Evolutionary conservation across 2,113 vertebrate genomes (phyloP).

Genomic region (Eurypyga helias): DNA sequence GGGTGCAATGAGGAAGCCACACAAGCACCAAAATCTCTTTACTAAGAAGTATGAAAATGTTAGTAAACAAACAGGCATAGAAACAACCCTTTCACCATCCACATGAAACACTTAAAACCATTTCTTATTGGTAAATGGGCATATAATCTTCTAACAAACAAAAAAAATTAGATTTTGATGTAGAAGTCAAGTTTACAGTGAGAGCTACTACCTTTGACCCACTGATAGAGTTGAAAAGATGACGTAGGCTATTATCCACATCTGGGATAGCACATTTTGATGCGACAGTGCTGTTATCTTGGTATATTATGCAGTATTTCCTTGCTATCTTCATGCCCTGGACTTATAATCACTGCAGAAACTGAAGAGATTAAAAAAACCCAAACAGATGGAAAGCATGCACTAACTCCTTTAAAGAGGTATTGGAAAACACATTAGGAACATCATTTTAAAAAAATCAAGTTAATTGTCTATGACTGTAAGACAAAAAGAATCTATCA

Average conservation of each 20-base stretch:
- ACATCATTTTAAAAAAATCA: background rate
- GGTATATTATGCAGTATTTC: background rate
- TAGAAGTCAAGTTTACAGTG: background rate
- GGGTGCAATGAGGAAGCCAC: background rate
- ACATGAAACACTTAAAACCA: background rate
- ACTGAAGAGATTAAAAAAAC: background rate
- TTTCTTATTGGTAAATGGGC: background rate
- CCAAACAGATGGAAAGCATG: background rate
- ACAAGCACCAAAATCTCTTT: background rate
- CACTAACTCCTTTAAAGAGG: background rate
- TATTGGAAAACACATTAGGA: background rate
- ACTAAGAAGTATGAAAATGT: background rate
- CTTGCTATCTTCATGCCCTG: background rate
- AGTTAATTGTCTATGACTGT: constrained; percentile 8
- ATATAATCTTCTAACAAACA: background rate
- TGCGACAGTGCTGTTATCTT: background rate
- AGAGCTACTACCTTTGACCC: background rate
- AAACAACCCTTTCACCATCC: background rate
- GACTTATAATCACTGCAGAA: constrained; percentile 1
- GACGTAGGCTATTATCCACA: background rate
- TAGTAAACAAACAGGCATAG: background rate
- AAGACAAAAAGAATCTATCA: background rate
- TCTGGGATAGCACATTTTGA: background rate
- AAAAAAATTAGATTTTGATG: background rate
- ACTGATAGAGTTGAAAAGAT: background rate